Evolutionary conservation across 2,113 vertebrate species (phyloP).

Genomic region (Thalassoma bifasciatum): DNA sequence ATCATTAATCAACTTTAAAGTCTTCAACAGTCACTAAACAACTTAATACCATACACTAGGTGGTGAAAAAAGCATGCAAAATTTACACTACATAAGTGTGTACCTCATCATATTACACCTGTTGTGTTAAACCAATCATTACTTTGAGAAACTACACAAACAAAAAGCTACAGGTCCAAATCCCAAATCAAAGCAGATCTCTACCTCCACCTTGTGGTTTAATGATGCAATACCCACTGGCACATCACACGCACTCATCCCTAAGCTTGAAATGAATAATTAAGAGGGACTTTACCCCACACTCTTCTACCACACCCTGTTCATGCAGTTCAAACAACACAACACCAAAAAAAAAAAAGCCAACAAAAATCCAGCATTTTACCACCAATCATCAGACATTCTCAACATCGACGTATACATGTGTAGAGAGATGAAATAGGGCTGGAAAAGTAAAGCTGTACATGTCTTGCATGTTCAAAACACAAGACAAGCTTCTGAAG

Average conservation of each 20-base stretch:
- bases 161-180: not conserved
- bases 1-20: too few relatives aligned
- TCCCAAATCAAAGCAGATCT: conserved; percentile 25
- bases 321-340: not conserved
- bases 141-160: not conserved
- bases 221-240: conserved; percentile 13
- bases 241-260: not conserved
- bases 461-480: not conserved
- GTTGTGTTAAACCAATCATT: not conserved
- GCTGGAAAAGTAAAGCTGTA: not conserved
- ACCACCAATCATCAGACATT: not conserved
- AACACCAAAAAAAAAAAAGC: not conserved
- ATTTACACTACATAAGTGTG: too few relatives aligned
- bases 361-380: not conserved
- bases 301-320: conserved; percentile 28
- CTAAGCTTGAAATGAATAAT: too few relatives aligned
- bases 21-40: not conserved
- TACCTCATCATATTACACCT: not conserved
- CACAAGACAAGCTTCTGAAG: not conserved
- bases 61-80: too few relatives aligned
- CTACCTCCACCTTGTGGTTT: conserved; percentile 61
- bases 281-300: conserved; percentile 60
- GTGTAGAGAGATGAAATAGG: not conserved
- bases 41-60: not conserved
- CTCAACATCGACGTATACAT: not conserved